Evolutionary conservation across 2,888 invertebrate genomes (phyloP).

Genomic region (Macropis europaea): DNA sequence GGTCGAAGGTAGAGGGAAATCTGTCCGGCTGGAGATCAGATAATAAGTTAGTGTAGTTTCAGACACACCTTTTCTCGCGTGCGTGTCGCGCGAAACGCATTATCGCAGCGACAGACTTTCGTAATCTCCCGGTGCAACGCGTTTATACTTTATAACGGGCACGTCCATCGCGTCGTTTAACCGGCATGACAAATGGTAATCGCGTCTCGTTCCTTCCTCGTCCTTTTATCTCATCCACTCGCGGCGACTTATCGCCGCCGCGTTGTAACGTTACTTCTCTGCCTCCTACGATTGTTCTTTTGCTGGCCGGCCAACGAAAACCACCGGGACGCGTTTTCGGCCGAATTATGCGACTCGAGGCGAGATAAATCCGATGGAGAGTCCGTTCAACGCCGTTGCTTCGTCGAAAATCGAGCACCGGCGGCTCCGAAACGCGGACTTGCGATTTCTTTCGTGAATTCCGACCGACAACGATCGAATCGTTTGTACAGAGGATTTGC

Average conservation of each 20-base stretch:
- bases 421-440: no score
- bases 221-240: conserved; percentile 54
- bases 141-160: conserved; percentile 61
- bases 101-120: conserved; percentile 68
- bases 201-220: conserved; percentile 54
- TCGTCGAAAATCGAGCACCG: no score
- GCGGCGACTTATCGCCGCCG: conserved; percentile 51
- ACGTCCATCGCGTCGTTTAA: conserved; percentile 60
- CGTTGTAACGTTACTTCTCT: conserved; percentile 57
- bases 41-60: conserved; percentile 22
- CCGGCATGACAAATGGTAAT: conserved; percentile 65
- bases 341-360: conserved; percentile 27
- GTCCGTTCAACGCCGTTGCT: no score
- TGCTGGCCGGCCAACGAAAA: conserved; percentile 6
- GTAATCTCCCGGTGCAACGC: conserved; percentile 60
- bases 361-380: conserved; percentile 16
- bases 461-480: no score
- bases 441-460: no score
- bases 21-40: conserved; percentile 22
- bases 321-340: conserved; percentile 17
- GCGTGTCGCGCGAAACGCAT: conserved; percentile 64
- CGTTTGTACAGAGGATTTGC: no score
- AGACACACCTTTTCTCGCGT: conserved; percentile 8
- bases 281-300: conserved; percentile 57
- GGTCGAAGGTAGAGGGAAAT: neutral